Conservation (phyloP, 30 jellyfish, hydroid and myxozoan species). For the Aurelia coerulea region DNA sequence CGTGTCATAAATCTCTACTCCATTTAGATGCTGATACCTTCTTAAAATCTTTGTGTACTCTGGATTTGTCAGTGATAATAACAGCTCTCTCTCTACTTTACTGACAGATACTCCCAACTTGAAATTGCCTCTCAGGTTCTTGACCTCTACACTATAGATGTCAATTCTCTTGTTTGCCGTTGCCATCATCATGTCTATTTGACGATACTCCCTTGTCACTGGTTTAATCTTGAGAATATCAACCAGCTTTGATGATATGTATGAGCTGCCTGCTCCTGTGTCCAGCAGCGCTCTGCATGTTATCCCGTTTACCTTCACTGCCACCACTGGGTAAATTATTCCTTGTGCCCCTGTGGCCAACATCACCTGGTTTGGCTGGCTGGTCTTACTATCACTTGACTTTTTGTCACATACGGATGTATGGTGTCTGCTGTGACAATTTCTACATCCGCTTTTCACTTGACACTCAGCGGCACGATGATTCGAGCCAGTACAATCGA, state of each 20-base stretch:
- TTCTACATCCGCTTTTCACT: conserved; percentile 48
- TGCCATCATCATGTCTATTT: conserved; percentile 78
- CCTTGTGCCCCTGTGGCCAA: conserved; percentile 52
- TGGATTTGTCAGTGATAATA: conserved; percentile 59
- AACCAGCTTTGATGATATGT: conserved; percentile 61
- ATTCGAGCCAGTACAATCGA: conserved; percentile 59
- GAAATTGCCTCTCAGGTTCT: conserved; percentile 43
- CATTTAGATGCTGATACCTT: conserved; percentile 44
- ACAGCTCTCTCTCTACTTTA: conserved; percentile 54
- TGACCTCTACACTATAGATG: conserved; percentile 39
- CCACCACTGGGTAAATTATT: conserved; percentile 44
- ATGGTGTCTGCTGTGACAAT: conserved; percentile 67
- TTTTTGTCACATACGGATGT: conserved; percentile 51
- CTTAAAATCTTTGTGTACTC: conserved; percentile 8
- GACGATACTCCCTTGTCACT: conserved; percentile 44
- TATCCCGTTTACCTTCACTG: conserved; percentile 56
- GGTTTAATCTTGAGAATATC: conserved; percentile 41
- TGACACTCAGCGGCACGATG: conserved; percentile 70
- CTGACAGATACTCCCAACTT: conserved; percentile 51
- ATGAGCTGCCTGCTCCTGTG: conserved; percentile 79
- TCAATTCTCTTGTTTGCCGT: conserved; percentile 55
- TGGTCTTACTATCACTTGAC: conserved; percentile 30
- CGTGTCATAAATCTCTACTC: conserved; percentile 42
- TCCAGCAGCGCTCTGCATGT: conserved; percentile 72
- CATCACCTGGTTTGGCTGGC: conserved; percentile 34